Evolutionary conservation across 2,797 vertebrate species (phyloP).

Genomic region (Falco naumanni): DNA sequence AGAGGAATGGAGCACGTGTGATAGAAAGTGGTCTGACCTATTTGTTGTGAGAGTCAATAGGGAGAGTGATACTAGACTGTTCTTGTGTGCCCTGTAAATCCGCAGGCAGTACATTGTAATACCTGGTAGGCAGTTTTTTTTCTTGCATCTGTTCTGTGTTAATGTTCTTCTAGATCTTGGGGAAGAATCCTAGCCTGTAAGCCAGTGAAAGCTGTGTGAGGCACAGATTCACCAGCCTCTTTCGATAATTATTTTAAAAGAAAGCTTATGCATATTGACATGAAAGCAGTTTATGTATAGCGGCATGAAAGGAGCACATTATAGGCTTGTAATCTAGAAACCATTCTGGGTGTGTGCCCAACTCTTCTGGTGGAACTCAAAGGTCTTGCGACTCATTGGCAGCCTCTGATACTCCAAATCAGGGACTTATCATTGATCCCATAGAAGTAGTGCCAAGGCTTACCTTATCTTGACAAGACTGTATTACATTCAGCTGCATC

Average conservation of each 20-base stretch:
- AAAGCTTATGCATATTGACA: background rate
- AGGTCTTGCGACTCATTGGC: conserved; percentile 28
- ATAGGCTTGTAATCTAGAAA: conserved; percentile 35
- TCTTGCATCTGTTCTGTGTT: background rate
- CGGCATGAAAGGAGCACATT: background rate
- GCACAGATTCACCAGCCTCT: background rate
- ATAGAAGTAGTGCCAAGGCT: conserved; percentile 48
- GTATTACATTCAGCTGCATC: conserved; percentile 14
- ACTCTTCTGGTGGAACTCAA: conserved; percentile 10
- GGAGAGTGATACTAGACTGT: background rate
- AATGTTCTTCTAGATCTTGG: background rate
- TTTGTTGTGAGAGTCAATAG: background rate
- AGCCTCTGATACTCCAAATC: background rate
- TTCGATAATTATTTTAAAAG: background rate
- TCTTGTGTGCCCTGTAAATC: background rate
- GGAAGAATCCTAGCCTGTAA: background rate
- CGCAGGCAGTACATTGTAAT: background rate
- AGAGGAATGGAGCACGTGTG: background rate
- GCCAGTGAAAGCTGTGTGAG: background rate
- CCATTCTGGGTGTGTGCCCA: background rate
- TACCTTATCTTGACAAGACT: conserved; percentile 48
- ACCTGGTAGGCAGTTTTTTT: background rate
- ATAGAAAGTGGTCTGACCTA: background rate
- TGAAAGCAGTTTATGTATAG: background rate
- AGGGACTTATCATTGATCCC: background rate